A percentile compares a stretch with the other conserved stretches of the same genome.
Evolutionary conservation across 2,113 vertebrate species (phyloP).

Genomic region (Hippopotamus amphibius): DNA sequence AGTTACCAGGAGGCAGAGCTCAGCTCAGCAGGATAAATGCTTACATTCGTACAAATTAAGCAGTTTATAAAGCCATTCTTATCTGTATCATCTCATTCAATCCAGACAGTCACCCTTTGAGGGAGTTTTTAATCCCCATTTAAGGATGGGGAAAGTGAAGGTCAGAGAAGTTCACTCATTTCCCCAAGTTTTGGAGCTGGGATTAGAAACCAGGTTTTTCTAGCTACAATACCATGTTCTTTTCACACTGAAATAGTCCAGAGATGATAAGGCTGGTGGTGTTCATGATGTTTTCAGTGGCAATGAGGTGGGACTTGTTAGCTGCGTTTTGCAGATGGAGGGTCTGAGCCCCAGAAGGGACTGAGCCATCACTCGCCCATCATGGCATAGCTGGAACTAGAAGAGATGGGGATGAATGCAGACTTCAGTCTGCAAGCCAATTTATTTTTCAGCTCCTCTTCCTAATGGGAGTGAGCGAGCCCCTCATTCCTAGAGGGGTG

Average conservation of each 20-base stretch:
- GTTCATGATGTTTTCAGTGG: neutral
- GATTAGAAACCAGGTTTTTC: neutral
- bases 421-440: rapidly evolving
- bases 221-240: neutral
- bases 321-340: neutral
- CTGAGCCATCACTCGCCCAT: neutral
- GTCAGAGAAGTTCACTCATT: neutral
- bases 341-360: neutral
- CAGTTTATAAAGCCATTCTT: neutral
- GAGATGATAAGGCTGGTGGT: neutral
- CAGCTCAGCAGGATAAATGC: neutral
- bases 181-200: neutral
- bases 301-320: neutral
- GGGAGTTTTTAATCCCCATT: neutral
- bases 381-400: neutral
- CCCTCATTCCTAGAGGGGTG: neutral
- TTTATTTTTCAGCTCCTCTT: neutral
- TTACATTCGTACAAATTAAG: neutral
- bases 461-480: neutral
- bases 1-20: neutral
- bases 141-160: neutral
- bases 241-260: neutral
- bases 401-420: neutral
- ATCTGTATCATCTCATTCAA: neutral
- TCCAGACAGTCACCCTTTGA: neutral